These are phyloP conservation scores for Saimiri boliviensis DNA, from an alignment of 2,113 vertebrate genomes.

Conservation along the genomic window DNA sequence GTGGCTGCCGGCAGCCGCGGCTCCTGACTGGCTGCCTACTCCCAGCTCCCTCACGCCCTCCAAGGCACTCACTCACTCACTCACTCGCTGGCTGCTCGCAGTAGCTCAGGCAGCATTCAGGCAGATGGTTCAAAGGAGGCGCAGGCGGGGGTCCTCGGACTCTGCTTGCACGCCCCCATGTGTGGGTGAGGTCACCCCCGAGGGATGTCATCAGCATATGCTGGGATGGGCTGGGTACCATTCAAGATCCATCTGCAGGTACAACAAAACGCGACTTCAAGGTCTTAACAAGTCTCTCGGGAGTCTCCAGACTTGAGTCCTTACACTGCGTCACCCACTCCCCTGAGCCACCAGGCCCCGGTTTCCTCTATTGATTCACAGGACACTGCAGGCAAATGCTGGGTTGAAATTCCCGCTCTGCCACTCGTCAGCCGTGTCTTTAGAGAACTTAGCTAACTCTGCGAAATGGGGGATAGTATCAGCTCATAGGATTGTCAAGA, in stretches of 20 bases:
- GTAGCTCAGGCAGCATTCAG: neutral
- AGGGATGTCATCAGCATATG: neutral
- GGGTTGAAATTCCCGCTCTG: neutral
- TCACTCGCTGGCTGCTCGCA: neutral
- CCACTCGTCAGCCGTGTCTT: neutral
- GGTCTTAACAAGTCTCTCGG: conserved; percentile 6
- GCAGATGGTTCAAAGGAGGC: conserved; percentile 3
- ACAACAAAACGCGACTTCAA: neutral
- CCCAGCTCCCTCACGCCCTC: neutral
- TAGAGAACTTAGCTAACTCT: neutral
- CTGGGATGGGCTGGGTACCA: neutral
- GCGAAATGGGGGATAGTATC: neutral
- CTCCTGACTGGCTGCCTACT: conserved; percentile 71
- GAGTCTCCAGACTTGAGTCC: neutral
- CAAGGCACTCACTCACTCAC: neutral
- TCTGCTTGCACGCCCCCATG: accelerated
- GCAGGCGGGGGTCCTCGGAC: neutral
- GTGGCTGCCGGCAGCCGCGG: conserved; percentile 57
- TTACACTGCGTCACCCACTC: neutral
- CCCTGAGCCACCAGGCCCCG: neutral
- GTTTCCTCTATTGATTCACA: neutral
- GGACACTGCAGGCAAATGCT: neutral
- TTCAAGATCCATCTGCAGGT: neutral
- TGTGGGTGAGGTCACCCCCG: neutral
- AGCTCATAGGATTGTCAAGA: neutral